Percentiles rank a stretch among this genome's conserved stretches.
These are phyloP conservation scores for Lineus longissimus DNA, from an alignment of 1,140 invertebrate genomes.

Conservation along the genomic window DNA sequence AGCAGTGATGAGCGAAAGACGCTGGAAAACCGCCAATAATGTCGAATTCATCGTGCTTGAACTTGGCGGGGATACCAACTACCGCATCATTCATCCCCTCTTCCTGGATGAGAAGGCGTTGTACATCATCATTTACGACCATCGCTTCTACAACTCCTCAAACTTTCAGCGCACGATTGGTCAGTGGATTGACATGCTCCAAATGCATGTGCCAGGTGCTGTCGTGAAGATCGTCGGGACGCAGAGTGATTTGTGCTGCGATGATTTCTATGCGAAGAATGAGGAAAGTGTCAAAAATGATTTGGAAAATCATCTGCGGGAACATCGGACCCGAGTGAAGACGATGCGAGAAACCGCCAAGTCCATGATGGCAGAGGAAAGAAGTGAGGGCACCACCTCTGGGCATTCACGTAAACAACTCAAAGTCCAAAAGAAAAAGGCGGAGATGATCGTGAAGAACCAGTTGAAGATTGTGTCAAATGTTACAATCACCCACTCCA, in stretches of 20 bases:
- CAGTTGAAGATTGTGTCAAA: slow-evolving; percentile 32
- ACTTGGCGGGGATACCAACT: slow-evolving; percentile 40
- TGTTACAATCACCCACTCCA: slow-evolving; percentile 31
- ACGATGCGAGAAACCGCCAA: not conserved
- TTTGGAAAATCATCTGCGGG: not conserved
- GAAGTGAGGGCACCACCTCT: not conserved
- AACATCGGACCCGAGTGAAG: slow-evolving; percentile 10
- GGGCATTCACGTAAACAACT: slow-evolving; percentile 21
- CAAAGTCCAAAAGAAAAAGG: slow-evolving; percentile 26
- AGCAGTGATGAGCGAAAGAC: slow-evolving; percentile 29
- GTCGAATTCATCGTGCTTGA: slow-evolving; percentile 46
- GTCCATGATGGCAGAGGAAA: not conserved
- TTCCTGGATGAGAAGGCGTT: slow-evolving; percentile 47
- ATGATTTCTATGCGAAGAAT: not conserved
- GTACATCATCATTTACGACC: slow-evolving; percentile 44
- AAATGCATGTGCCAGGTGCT: slow-evolving; percentile 33
- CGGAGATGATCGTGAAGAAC: slow-evolving; percentile 28
- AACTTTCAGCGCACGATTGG: slow-evolving; percentile 37
- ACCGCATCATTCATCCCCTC: slow-evolving; percentile 35
- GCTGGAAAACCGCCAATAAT: slow-evolving; percentile 47
- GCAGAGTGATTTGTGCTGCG: slow-evolving; percentile 29
- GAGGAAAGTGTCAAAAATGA: not conserved
- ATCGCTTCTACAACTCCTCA: slow-evolving; percentile 31
- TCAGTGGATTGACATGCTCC: slow-evolving; percentile 45
- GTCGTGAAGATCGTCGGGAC: slow-evolving; percentile 49